phyloP scores from a whole-genome alignment of 2,888 invertebrate species.

The Noctua janthe region DNA sequence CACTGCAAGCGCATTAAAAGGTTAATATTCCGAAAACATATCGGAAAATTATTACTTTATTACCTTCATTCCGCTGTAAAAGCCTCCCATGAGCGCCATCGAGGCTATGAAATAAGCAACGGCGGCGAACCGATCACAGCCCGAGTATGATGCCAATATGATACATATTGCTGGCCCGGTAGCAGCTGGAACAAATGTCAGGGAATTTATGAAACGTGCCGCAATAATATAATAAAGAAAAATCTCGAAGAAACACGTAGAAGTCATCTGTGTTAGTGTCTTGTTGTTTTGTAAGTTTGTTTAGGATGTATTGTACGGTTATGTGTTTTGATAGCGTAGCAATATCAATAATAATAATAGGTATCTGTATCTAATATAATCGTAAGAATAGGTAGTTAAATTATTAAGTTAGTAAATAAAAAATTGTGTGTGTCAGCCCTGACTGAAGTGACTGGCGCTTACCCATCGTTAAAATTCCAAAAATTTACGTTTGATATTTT shows the following conservation, averaged over 20 bases:
- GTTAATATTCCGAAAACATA: slow-evolving; percentile 14
- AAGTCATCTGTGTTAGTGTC: slow-evolving; percentile 37
- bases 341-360: not conserved
- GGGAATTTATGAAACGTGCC: slow-evolving; percentile 51
- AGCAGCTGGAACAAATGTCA: slow-evolving; percentile 87
- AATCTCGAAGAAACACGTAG: slow-evolving; percentile 42
- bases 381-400: not conserved
- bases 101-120: slow-evolving; percentile 92
- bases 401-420: not conserved
- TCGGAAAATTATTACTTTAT: slow-evolving; percentile 39
- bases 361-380: not conserved
- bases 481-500: too few relatives aligned
- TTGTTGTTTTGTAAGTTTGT: slow-evolving; percentile 22
- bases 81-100: slow-evolving; percentile 93
- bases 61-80: slow-evolving; percentile 93
- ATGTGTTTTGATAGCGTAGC: not conserved
- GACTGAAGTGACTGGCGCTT: too few relatives aligned
- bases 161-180: slow-evolving; percentile 92
- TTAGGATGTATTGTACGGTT: not conserved
- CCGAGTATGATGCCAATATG: slow-evolving; percentile 91
- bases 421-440: not conserved
- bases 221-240: slow-evolving; percentile 35
- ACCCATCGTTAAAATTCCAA: too few relatives aligned
- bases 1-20: slow-evolving; percentile 17
- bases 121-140: slow-evolving; percentile 89